Conservation (phyloP, 2,113 vertebrate genomes). For the Hippolais icterina region DNA sequence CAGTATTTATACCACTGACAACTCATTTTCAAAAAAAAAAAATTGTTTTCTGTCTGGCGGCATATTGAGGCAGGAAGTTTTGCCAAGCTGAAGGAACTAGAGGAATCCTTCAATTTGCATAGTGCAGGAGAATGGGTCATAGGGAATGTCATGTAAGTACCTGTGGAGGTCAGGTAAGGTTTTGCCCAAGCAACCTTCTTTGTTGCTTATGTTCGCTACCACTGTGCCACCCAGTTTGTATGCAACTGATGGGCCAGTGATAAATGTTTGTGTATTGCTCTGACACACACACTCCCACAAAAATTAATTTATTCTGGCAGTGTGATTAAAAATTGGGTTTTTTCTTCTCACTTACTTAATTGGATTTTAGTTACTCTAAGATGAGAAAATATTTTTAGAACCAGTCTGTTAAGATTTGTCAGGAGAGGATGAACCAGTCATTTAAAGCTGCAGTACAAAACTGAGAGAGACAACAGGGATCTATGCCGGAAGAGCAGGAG, state of each 20-base stretch:
- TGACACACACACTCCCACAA: background rate
- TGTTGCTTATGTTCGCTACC: background rate
- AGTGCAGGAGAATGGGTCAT: background rate
- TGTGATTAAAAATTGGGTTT: background rate
- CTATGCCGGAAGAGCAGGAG: background rate
- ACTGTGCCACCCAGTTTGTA: background rate
- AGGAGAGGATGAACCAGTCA: background rate
- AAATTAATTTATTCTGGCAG: background rate
- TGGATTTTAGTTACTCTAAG: background rate
- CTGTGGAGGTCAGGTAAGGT: background rate
- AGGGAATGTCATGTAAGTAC: background rate
- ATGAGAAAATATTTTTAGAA: slow-evolving; percentile 21
- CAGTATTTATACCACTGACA: background rate
- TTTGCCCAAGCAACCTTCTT: background rate
- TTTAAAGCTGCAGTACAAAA: slow-evolving; percentile 12
- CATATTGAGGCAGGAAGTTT: background rate
- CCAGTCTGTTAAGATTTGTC: background rate
- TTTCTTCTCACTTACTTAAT: background rate
- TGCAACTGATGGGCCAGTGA: background rate
- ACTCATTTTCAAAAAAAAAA: background rate
- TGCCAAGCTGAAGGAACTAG: background rate
- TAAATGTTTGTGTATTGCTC: background rate
- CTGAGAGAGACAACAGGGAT: background rate
- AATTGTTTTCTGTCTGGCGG: background rate
- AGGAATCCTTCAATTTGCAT: background rate